Evolutionary conservation across 2,888 invertebrate genomes (phyloP).

Genomic region (Agrotis clavis): DNA sequence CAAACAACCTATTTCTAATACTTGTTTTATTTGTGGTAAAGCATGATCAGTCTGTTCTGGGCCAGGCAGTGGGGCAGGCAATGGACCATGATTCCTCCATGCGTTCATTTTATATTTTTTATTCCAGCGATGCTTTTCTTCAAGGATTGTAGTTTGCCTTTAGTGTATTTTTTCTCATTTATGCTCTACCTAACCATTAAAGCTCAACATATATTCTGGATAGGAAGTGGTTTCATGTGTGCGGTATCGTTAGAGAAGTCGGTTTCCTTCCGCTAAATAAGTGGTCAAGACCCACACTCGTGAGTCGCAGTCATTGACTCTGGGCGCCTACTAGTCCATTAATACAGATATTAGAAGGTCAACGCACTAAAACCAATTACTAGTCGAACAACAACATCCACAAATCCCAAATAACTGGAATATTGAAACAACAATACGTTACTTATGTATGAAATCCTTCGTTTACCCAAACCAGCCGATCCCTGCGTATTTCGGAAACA

Average conservation of each 20-base stretch:
- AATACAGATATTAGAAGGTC: background rate
- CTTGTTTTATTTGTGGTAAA: background rate
- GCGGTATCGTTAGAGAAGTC: too few relatives aligned
- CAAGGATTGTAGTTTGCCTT: too few relatives aligned
- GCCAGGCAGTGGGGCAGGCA: too few relatives aligned
- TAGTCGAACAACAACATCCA: constrained; percentile 1
- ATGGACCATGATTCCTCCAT: too few relatives aligned
- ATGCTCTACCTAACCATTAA: too few relatives aligned
- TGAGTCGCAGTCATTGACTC: background rate
- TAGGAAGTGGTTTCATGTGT: too few relatives aligned
- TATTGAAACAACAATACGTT: constrained; percentile 15
- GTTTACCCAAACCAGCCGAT: constrained; percentile 21
- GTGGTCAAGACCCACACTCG: background rate
- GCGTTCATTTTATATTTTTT: too few relatives aligned
- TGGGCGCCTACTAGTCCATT: background rate
- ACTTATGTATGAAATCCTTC: constrained; percentile 10
- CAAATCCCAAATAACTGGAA: background rate
- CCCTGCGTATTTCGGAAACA: constrained; percentile 34
- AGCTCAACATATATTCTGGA: too few relatives aligned
- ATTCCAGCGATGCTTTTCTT: too few relatives aligned
- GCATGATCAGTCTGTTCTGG: too few relatives aligned
- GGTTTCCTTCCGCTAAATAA: too few relatives aligned
- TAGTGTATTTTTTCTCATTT: too few relatives aligned
- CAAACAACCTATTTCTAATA: background rate
- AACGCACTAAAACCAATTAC: background rate